Conservation (phyloP, 2,888 invertebrate species). For the Nymphalis polychloros region DNA sequence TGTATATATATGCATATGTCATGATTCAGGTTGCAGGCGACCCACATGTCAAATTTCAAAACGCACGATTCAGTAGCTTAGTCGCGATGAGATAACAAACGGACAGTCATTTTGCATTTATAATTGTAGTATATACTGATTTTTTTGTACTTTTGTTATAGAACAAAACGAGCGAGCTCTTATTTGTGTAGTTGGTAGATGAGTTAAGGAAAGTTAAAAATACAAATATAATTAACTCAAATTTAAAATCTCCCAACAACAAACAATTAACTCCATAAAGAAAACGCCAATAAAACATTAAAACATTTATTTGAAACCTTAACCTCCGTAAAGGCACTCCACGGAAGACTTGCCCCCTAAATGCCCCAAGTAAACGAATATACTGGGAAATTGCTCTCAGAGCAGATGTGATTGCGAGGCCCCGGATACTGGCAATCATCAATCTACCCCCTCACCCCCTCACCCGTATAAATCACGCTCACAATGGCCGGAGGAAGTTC, state of each 20-base stretch:
- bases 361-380: slow-evolving; percentile 79
- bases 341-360: slow-evolving; percentile 75
- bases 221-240: not conserved
- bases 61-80: no score
- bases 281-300: slow-evolving; percentile 39
- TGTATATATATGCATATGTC: no score
- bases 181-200: no score
- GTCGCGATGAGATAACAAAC: no score
- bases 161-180: no score
- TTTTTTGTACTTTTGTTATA: no score
- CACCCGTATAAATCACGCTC: slow-evolving; percentile 74
- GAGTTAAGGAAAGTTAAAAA: no score
- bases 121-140: no score
- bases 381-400: slow-evolving; percentile 74
- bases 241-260: not conserved
- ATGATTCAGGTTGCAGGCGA: no score
- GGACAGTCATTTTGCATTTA: no score
- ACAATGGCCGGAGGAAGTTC: slow-evolving; percentile 80
- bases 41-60: no score
- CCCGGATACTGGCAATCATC: slow-evolving; percentile 77
- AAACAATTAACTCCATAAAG: slow-evolving; percentile 1
- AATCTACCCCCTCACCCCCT: slow-evolving; percentile 61
- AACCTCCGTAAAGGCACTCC: slow-evolving; percentile 71
- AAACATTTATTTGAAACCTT: slow-evolving; percentile 42
- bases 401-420: slow-evolving; percentile 73